Evolutionary conservation across 1,140 invertebrate species (phyloP), one percentile per base, ranked within the genome.

Genomic region (Leptonema lineaticorne): DNA sequence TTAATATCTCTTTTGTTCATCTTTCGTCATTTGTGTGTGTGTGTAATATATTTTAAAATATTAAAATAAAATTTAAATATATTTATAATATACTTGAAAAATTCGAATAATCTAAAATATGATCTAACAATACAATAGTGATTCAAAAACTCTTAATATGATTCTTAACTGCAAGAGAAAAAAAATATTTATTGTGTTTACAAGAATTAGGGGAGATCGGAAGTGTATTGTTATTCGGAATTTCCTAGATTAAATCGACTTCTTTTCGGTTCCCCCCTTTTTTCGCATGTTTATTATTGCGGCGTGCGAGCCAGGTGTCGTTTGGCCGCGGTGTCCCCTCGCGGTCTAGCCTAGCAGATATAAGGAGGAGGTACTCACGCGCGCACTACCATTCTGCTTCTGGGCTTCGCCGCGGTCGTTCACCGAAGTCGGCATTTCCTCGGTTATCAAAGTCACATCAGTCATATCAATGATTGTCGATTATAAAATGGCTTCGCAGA

Each of bases 391-490:
- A 63, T 48, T 69, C 60, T 26, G 59, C 60, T 63, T 63, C 60
- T 60, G 67, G 64, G 64, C 67, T 63, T 64, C 58, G 67, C 63
- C n/a, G 58, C 67, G 26, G 67, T 41, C 29, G 18, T 22, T 48
- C 56, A n/a, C 48, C 22, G n/a, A 63, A 8, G 4, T 33, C 6
- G 41, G 2, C 41, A 64, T 11, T 33, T 27, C n/a, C n/a, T n/a
- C 53, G 22, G 56, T 58, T 29, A 30, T 18, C 48, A 57, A 7
- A 56, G 16, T 37, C 29, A 22, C 48, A 37, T 27, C 24, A 11
- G 50, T 53, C 7, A 24, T 11, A 26, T 26, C 18, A 22, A 68
- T 63, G 57, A 62, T 62, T 30, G 48, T 69, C 18, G 59, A 69
- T 56, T 69, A 33, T 22, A 63, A 63, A 8, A 69, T 63, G 62